Evolutionary conservation across 1,140 invertebrate species (phyloP).

Genomic region (Agrilus planipennis): DNA sequence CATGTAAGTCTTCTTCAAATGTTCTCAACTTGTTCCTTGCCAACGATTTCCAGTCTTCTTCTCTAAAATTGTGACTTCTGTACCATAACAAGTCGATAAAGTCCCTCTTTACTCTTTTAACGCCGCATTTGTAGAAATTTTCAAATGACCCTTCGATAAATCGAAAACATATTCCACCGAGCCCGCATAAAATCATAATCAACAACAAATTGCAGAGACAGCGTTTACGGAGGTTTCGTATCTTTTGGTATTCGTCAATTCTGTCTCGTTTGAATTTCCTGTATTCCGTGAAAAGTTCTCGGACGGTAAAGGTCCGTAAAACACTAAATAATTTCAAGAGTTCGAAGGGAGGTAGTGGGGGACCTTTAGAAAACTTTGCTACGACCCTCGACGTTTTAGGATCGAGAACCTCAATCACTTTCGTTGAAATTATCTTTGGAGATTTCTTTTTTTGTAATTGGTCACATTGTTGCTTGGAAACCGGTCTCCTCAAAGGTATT

Average conservation of each 20-base stretch:
- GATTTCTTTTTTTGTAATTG: constrained; percentile 5
- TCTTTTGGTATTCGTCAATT: constrained; percentile 38
- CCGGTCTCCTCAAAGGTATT: too few relatives aligned
- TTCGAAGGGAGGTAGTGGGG: constrained; percentile 8
- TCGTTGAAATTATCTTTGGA: constrained; percentile 12
- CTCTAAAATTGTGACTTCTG: constrained; percentile 63
- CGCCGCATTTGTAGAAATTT: constrained; percentile 75
- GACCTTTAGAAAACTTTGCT: constrained; percentile 9
- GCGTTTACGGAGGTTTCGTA: constrained; percentile 47
- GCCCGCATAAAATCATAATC: constrained; percentile 59
- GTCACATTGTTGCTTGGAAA: too few relatives aligned
- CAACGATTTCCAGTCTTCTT: constrained; percentile 80
- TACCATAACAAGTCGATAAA: constrained; percentile 72
- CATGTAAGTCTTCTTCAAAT: constrained; percentile 78
- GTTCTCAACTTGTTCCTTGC: constrained; percentile 66
- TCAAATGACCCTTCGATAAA: constrained; percentile 72
- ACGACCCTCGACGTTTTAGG: constrained; percentile 23
- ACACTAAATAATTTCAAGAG: constrained; percentile 15
- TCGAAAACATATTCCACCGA: constrained; percentile 64
- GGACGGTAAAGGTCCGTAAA: constrained; percentile 18
- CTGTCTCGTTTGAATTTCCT: constrained; percentile 45
- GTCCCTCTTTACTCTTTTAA: constrained; percentile 72
- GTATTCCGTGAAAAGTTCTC: constrained; percentile 39
- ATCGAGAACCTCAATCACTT: constrained; percentile 31
- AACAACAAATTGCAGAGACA: constrained; percentile 54